Evolutionary conservation across 2,888 invertebrate species (phyloP).

Genomic region (Acanthosepion lycidas): DNA sequence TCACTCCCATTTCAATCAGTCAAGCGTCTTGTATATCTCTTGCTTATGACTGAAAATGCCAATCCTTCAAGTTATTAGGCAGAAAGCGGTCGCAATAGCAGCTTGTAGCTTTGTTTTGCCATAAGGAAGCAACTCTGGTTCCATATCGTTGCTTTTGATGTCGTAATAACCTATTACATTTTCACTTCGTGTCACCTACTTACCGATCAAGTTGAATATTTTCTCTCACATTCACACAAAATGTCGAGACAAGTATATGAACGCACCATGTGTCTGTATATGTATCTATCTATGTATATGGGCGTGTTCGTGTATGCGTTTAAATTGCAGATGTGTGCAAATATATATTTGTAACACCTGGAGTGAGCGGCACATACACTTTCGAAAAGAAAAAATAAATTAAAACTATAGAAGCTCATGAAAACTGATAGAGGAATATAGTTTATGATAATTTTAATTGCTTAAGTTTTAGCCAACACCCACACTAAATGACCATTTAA

Average conservation of each 20-base stretch:
- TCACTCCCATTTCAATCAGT: not conserved
- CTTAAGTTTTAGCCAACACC: too few species aligned
- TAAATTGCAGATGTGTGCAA: not conserved
- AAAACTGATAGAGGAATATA: too few species aligned
- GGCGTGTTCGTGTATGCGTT: not conserved
- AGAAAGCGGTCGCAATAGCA: not conserved
- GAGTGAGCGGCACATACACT: too few species aligned
- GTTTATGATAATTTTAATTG: too few species aligned
- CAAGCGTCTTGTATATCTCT: not conserved
- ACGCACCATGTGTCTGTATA: too few species aligned
- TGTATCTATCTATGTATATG: not conserved
- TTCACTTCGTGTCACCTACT: not conserved
- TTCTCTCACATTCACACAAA: not conserved
- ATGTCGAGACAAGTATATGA: not conserved
- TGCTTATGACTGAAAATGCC: not conserved
- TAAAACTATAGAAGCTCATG: too few species aligned
- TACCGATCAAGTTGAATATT: not conserved
- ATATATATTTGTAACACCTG: not conserved
- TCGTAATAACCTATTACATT: not conserved
- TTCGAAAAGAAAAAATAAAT: too few species aligned
- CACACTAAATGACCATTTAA: too few species aligned
- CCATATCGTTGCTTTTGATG: not conserved
- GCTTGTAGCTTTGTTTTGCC: not conserved
- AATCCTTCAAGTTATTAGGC: not conserved
- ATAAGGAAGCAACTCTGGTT: conserved; percentile 15